Percentiles rank a stretch among this genome's conserved stretches.
phyloP scores from a whole-genome alignment of 2,113 vertebrate genomes.

The Tenrec ecaudatus region DNA sequence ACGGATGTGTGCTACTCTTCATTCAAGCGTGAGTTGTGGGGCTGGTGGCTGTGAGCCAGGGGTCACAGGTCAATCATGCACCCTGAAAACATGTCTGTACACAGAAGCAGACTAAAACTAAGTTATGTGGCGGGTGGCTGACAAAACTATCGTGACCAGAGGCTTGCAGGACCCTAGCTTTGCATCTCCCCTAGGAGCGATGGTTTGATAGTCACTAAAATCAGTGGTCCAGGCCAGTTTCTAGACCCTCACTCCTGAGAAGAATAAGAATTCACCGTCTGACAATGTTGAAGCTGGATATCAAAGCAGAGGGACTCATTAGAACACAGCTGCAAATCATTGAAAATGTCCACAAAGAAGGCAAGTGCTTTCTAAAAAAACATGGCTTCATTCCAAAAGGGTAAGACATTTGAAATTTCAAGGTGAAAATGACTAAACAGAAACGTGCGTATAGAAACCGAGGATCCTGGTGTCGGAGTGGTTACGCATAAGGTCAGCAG shows the following conservation, averaged over 20 bases:
- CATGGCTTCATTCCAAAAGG: not conserved
- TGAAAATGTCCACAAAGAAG: not conserved
- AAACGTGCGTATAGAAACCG: not conserved
- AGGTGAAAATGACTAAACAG: constrained; percentile 18
- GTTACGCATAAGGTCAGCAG: too few species aligned
- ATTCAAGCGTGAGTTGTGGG: not conserved
- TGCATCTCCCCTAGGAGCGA: not conserved
- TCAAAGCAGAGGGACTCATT: not conserved
- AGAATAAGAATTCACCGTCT: not conserved
- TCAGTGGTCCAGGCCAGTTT: not conserved
- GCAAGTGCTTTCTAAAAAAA: not conserved
- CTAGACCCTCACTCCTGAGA: not conserved
- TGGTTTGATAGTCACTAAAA: not conserved
- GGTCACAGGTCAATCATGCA: not conserved
- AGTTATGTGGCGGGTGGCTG: not conserved
- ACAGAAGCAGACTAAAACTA: not conserved
- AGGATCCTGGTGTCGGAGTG: too few species aligned
- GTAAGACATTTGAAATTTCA: constrained; percentile 13
- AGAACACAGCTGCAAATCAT: not conserved
- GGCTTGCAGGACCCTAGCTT: not conserved
- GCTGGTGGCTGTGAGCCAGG: not conserved
- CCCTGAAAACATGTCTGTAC: not conserved
- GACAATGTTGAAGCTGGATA: not conserved
- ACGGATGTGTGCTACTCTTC: not conserved
- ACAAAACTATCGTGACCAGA: not conserved